Evolutionary conservation across 2,888 invertebrate genomes (phyloP), one percentile per base, ranked within the genome.

Genomic region (Euproctis similis): DNA sequence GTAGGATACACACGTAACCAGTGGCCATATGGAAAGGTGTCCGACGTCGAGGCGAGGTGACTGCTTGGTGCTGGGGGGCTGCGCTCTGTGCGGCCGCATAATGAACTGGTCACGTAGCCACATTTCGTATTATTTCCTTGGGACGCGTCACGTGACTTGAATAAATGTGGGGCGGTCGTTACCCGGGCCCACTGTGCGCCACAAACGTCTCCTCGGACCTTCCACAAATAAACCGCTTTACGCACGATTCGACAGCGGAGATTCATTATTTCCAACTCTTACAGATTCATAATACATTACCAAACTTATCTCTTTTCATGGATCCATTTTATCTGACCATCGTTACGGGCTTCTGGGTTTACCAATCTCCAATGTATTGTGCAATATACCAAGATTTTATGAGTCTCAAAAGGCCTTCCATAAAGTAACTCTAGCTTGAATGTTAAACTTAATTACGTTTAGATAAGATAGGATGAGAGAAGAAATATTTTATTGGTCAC

Each of bases 111-210:
- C 85, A 85, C 85, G 85, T 85, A 80, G 73, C 67, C 76, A 75
- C 82, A 85, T 85, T 85, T 81, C 84, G 81, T 82, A 84, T 85
- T 85, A 85, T 85, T 84, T 84, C 78, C 77, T 74, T 74, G 73
- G 81, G 82, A 78, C 78, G 72, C 64, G 63, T 73, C 80, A 69
- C 82, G 84, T 81, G 82, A 82, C 84, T 64, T 61, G 82, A 82
- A 82, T 82, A 81, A 81, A 74, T 65, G 62, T 60, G 59, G 56
- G 56, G 59, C 57, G 63, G 59, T 47, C 51, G 59, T 49, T 42
- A 59, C 54, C 56, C 63, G 59, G 57, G 59, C 57, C 66, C 57
- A 47, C 61, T 55, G n/a, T n/a, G n/a, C 58, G 56, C 57, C 60
- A 55, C 59, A 58, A 57, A 59, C 59, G 61, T 63, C 66, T 66